Conservation (phyloP, 1,140 invertebrate genomes). For the Bombus terrestris region DNA sequence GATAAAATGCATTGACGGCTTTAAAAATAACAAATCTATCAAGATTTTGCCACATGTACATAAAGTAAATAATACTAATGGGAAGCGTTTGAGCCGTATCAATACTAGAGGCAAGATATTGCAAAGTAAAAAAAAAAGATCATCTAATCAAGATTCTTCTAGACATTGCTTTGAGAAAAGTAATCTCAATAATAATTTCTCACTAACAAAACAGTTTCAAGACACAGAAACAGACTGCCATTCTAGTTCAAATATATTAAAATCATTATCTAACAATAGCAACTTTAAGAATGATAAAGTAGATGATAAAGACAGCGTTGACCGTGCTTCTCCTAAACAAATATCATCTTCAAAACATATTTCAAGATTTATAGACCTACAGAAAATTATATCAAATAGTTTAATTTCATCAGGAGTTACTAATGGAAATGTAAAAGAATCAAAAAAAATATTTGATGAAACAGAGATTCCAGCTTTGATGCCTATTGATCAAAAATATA, state of each 20-base stretch:
- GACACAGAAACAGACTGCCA: not conserved
- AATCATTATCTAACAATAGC: not conserved
- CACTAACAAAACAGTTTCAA: not conserved
- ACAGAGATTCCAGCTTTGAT: conserved; percentile 35
- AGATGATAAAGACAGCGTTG: not conserved
- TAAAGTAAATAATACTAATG: not conserved
- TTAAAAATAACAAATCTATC: conserved; percentile 17
- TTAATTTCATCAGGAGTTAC: not conserved
- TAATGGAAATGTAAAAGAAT: too few species aligned
- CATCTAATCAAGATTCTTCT: not conserved
- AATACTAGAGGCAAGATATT: not conserved
- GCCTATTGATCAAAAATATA: not conserved
- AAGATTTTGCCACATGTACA: conserved; percentile 40
- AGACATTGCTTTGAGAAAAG: not conserved
- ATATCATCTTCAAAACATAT: not conserved
- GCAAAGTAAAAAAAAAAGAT: not conserved
- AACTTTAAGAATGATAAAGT: not conserved
- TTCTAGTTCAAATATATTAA: not conserved
- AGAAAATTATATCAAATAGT: not conserved
- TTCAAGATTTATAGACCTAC: not conserved
- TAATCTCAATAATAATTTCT: not conserved
- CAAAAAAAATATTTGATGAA: not conserved
- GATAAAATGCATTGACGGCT: conserved; percentile 4
- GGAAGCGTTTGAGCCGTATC: not conserved
- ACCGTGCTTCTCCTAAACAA: not conserved